These are phyloP conservation scores for Amphimedon queenslandica DNA, from an alignment of 37 sponge, comb jelly and placozoan genomes.

Conservation along the genomic window DNA sequence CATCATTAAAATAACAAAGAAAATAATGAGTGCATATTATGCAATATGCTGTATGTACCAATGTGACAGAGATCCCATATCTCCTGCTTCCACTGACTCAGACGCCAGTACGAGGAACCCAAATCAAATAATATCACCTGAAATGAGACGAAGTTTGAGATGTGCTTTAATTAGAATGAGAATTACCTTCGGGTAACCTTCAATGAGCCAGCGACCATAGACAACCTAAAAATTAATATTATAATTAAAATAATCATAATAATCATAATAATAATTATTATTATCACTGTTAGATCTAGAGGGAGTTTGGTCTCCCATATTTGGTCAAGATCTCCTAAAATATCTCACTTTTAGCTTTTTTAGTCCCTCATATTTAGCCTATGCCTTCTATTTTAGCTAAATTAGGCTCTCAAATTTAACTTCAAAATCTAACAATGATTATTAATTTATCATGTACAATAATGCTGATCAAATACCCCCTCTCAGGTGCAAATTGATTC, in stretches of 20 bases:
- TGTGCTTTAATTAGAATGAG: not conserved
- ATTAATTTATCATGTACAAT: not conserved
- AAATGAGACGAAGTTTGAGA: not conserved
- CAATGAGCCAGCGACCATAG: slow-evolving; percentile 94
- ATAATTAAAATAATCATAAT: not conserved
- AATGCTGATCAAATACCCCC: not conserved
- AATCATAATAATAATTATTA: too few relatives aligned
- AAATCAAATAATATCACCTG: slow-evolving; percentile 91
- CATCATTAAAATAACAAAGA: not conserved
- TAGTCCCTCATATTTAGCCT: too few relatives aligned
- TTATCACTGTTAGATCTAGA: too few relatives aligned
- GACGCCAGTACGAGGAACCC: slow-evolving; percentile 61
- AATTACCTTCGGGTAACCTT: slow-evolving; percentile 85
- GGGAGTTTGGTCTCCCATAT: too few relatives aligned
- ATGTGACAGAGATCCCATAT: slow-evolving; percentile 86
- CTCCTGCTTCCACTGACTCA: slow-evolving; percentile 80
- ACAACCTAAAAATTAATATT: slow-evolving; percentile 52
- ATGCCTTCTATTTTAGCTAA: too few relatives aligned
- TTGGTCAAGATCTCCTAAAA: too few relatives aligned
- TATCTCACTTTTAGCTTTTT: too few relatives aligned
- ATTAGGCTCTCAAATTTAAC: too few relatives aligned
- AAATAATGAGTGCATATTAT: not conserved
- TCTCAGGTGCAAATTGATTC: not conserved
- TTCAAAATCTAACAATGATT: too few relatives aligned
- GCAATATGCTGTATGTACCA: too few relatives aligned